Conservation (phyloP, 2,797 vertebrate genomes). For the Enteromius thamalakanensis region DNA sequence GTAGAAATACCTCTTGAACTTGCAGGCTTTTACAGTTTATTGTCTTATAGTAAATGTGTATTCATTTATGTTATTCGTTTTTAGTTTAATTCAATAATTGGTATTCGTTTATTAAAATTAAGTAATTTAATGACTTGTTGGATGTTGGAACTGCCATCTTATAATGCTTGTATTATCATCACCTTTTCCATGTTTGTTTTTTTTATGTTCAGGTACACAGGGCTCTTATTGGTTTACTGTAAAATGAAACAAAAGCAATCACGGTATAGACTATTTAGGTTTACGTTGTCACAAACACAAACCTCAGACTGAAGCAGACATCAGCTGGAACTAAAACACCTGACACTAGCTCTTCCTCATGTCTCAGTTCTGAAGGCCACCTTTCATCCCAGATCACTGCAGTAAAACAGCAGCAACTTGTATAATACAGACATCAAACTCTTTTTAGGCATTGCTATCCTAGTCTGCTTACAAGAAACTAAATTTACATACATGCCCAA, state of each 20-base stretch:
- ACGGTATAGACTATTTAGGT: background rate
- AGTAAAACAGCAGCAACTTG: conserved; percentile 46
- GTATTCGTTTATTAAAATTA: background rate
- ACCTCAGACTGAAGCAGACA: conserved; percentile 50
- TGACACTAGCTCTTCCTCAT: conserved; percentile 65
- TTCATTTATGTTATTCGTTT: background rate
- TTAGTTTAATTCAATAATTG: background rate
- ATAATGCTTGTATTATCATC: background rate
- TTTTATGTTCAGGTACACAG: background rate
- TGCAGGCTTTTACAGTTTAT: background rate
- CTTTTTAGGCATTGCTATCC: background rate
- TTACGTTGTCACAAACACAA: conserved; percentile 18
- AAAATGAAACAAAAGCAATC: background rate
- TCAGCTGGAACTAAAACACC: conserved; percentile 52
- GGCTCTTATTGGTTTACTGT: background rate
- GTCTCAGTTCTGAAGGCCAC: conserved; percentile 56
- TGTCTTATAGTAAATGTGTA: background rate
- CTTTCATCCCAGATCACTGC: conserved; percentile 65
- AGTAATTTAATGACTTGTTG: background rate
- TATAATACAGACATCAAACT: background rate
- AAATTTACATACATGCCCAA: background rate
- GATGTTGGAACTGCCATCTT: background rate
- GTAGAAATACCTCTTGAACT: background rate
- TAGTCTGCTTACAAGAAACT: background rate
- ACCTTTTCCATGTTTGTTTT: background rate